Evolutionary conservation across 2,113 vertebrate genomes (phyloP).

Genomic region (Tympanuchus pallidicinctus): DNA sequence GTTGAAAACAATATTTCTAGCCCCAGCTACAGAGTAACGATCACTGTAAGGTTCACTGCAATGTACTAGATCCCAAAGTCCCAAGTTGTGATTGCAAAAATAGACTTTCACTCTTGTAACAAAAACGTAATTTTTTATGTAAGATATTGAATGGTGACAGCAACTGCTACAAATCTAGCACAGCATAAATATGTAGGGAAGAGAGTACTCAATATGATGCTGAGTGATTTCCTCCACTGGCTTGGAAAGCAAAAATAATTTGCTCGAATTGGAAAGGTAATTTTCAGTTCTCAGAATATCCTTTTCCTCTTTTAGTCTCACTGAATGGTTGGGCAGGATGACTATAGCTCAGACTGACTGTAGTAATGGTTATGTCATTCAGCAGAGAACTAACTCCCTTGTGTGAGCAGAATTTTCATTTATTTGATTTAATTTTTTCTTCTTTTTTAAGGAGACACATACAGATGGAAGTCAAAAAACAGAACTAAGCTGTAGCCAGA

Average conservation of each 20-base stretch:
- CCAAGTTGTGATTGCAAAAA: not conserved
- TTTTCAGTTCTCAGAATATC: constrained; percentile 34
- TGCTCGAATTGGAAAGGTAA: constrained; percentile 4
- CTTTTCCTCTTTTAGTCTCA: constrained; percentile 19
- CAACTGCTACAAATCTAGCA: constrained; percentile 9
- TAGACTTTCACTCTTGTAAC: not conserved
- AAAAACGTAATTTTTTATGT: not conserved
- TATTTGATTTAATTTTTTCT: not conserved
- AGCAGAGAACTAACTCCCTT: constrained; percentile 34
- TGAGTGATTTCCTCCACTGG: constrained; percentile 37
- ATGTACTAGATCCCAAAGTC: not conserved
- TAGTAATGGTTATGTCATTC: constrained; percentile 41
- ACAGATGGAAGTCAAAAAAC: not conserved
- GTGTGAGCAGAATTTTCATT: not conserved
- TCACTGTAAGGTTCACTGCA: not conserved
- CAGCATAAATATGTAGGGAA: not conserved
- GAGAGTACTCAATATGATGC: not conserved
- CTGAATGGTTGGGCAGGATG: not conserved
- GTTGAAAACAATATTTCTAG: not conserved
- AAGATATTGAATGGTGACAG: not conserved
- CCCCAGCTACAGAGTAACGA: not conserved
- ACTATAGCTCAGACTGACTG: not conserved
- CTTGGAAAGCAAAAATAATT: constrained; percentile 41
- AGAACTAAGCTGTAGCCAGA: constrained; percentile 1
- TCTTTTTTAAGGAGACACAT: not conserved